These are phyloP conservation scores for Lottia scabra DNA, from an alignment of 2,888 invertebrate genomes.

Conservation along the genomic window DNA sequence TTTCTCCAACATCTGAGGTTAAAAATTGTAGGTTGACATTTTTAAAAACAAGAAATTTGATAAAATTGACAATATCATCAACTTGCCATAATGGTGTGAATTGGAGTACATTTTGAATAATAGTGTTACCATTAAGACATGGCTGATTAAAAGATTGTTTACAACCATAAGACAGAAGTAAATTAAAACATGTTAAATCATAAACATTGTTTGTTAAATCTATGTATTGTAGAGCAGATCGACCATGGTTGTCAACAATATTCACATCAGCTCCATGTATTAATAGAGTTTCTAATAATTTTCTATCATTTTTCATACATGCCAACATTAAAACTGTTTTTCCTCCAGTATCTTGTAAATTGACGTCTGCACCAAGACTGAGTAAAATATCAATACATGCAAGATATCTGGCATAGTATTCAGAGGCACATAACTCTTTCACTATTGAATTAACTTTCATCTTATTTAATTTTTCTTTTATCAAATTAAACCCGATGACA, in stretches of 20 bases:
- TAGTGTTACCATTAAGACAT: not conserved
- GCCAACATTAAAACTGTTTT: not conserved
- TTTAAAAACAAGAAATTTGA: not conserved
- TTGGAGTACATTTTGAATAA: not conserved
- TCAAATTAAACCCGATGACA: not conserved
- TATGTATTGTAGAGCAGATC: not conserved
- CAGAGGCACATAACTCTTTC: not conserved
- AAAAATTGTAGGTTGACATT: not conserved
- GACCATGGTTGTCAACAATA: not conserved
- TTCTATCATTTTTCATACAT: not conserved
- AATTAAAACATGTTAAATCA: not conserved
- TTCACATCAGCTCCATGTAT: not conserved
- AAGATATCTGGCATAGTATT: not conserved
- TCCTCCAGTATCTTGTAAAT: not conserved
- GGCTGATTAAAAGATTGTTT: not conserved
- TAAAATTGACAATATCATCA: not conserved
- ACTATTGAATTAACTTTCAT: not conserved
- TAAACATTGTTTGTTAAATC: not conserved
- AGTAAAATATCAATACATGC: not conserved
- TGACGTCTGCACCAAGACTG: not conserved
- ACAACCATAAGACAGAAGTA: not conserved
- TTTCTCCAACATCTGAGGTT: not conserved
- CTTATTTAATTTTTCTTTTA: not conserved
- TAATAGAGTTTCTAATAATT: not conserved
- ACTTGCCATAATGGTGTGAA: not conserved